phyloP scores from a whole-genome alignment of 2,797 vertebrate genomes.

The Typhlichthys eigenmanni region DNA sequence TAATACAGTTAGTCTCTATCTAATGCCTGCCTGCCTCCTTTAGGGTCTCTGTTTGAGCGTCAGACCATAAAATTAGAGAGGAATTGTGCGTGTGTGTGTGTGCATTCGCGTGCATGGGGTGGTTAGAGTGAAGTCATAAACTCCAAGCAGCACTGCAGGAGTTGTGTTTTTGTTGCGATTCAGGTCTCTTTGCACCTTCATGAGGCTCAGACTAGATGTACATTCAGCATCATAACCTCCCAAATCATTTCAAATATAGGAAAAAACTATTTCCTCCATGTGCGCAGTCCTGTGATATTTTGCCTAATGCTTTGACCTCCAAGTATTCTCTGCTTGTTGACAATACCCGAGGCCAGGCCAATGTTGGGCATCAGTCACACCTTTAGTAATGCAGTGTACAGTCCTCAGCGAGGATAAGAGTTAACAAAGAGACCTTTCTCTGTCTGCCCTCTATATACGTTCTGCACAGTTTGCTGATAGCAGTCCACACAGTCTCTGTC shows the following conservation, averaged over 20 bases:
- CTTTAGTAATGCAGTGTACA: conserved; percentile 9
- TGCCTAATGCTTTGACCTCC: conserved; percentile 3
- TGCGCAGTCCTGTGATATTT: conserved; percentile 11
- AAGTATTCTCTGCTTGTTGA: conserved; percentile 14
- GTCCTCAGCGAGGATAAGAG: conserved; percentile 22
- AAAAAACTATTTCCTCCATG: conserved; percentile 12
- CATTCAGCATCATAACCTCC: not conserved
- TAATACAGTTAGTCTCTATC: too few relatives aligned
- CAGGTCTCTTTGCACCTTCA: too few relatives aligned
- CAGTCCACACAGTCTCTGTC: conserved; percentile 25
- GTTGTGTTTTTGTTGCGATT: too few relatives aligned
- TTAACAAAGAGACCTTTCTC: conserved; percentile 27
- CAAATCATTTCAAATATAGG: not conserved
- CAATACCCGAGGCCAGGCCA: conserved; percentile 27
- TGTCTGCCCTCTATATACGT: conserved; percentile 15
- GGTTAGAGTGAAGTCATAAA: too few relatives aligned
- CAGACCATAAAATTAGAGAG: too few relatives aligned
- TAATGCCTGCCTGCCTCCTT: too few relatives aligned
- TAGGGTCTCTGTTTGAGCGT: too few relatives aligned
- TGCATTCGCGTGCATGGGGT: too few relatives aligned
- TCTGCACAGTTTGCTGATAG: conserved; percentile 43
- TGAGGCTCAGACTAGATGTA: too few relatives aligned
- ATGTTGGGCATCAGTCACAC: conserved; percentile 29
- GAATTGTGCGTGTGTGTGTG: too few relatives aligned
- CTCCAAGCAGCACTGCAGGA: too few relatives aligned